A percentile compares a stretch with the other conserved stretches of the same genome.
Evolutionary conservation across 2,797 vertebrate species (phyloP).

Genomic region (Mallotus villosus): DNA sequence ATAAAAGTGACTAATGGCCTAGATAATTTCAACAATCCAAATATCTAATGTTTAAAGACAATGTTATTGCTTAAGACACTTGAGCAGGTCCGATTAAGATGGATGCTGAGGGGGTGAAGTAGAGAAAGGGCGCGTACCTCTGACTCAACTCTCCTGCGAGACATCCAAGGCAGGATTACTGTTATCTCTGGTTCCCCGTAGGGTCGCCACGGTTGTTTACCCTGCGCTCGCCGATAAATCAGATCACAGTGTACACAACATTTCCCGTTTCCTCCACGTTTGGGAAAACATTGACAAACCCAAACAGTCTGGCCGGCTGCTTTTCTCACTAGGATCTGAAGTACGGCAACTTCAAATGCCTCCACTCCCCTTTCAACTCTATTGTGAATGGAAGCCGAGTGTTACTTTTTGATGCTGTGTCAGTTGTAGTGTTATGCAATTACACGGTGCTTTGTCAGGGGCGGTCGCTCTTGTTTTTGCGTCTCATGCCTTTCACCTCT

Average conservation of each 20-base stretch:
- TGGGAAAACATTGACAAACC: conserved; percentile 51
- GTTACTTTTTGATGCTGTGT: conserved; percentile 42
- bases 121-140: conserved; percentile 12
- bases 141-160: conserved; percentile 15
- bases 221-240: conserved; percentile 56
- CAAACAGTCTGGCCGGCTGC: conserved; percentile 34
- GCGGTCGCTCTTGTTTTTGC: conserved; percentile 47
- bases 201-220: conserved; percentile 59
- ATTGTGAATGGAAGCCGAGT: conserved; percentile 45
- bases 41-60: conserved; percentile 19
- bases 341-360: conserved; percentile 41
- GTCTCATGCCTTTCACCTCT: conserved; percentile 59
- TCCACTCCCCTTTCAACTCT: conserved; percentile 55
- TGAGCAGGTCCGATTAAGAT: conserved; percentile 16
- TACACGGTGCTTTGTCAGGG: conserved; percentile 51
- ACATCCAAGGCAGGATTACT: conserved; percentile 30
- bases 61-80: conserved; percentile 26
- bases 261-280: conserved; percentile 55
- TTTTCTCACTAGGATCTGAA: conserved; percentile 52
- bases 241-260: conserved; percentile 39
- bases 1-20: conserved; percentile 22
- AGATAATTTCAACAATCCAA: conserved; percentile 21
- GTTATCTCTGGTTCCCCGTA: conserved; percentile 36
- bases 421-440: conserved; percentile 45
- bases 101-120: conserved; percentile 28